Base-by-base conservation (phyloP, 2,888 invertebrate genomes). In the Ernsta delagoae region DNA sequence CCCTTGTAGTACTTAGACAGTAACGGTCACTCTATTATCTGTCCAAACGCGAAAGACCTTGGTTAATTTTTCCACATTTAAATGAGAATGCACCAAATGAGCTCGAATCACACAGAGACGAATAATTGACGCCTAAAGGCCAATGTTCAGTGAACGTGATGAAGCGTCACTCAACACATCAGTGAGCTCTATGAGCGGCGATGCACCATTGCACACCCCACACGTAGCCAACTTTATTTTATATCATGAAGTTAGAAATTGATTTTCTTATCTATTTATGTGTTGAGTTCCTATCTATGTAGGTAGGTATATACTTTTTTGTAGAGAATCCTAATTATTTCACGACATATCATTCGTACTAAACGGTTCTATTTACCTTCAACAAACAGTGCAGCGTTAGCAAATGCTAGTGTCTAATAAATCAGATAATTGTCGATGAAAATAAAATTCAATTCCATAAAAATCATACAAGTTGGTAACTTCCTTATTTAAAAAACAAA, bases 151-250 rank as follows among this genome's bases (percentile, higher is more conserved):
- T 76, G 82, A 67, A 81, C 79, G 83, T 79, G 85, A 85, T 83
- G 81, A 77, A 81, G 82, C 85, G 81, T 83, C 79, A 75, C 79
- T 77, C 76, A 75, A 78, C 84, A 84, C 86, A 79, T 85, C 86
- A 83, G 75, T 80, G 83, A 66, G 74, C 77, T 76, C 73, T 79
- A 78, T 79, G 81, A 80, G 78, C 76, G 78, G 77, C 79, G 74
- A 76, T 86, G 87, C 85, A 87, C 84, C 87, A 80, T 79, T 86
- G 87, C 84, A 86, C 87, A 86, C 86, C 84, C 85, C 73, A 72
- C 73, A 7, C 57, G 61, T 66, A 60, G 2, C 60, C 31, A 66
- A 60, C 45, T 43, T 61, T 24, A 54, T 54, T 9, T 31, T 16
- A 50, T 16, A 54, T 54, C 9, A 31, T 9, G 31, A 54, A 54